Conservation (phyloP, 2,888 invertebrate species). For the Axea sp. region DNA sequence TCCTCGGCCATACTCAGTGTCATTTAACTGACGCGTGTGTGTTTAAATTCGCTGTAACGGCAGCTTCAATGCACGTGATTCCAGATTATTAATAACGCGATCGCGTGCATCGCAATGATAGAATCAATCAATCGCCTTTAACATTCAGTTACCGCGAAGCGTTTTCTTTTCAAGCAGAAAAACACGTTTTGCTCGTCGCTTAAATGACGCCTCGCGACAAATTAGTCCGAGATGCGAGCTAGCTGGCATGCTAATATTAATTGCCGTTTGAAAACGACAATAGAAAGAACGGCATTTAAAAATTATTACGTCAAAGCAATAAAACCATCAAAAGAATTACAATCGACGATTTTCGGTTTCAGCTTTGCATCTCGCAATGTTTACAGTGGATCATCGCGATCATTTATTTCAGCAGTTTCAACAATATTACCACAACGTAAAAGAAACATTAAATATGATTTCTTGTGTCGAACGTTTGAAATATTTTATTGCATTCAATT, state of each 20-base stretch:
- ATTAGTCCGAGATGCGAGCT: conserved; percentile 11
- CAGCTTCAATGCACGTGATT: conserved; percentile 41
- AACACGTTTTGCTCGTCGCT: conserved; percentile 4
- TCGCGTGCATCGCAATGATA: conserved; percentile 34
- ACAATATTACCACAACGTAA: too few species aligned
- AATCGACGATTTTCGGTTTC: background rate
- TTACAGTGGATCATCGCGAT: too few species aligned
- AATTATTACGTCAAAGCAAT: background rate
- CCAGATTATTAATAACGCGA: conserved; percentile 18
- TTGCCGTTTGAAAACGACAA: background rate
- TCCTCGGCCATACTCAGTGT: conserved; percentile 42
- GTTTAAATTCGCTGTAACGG: conserved; percentile 30
- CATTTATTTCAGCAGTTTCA: too few species aligned
- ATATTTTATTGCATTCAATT: too few species aligned
- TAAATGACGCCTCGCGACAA: conserved; percentile 6
- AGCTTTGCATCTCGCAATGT: too few species aligned
- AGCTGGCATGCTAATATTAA: conserved; percentile 37
- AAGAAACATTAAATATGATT: too few species aligned
- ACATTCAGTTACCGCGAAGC: background rate
- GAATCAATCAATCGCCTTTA: conserved; percentile 23
- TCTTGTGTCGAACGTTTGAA: too few species aligned
- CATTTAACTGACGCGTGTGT: conserved; percentile 47
- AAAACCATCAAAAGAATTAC: background rate
- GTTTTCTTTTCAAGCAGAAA: conserved; percentile 1
- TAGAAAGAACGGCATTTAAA: background rate